A percentile compares a stretch with the other conserved stretches of the same genome.
These are phyloP conservation scores for Anoplolepis gracilipes DNA, from an alignment of 1,140 invertebrate species.

Conservation along the genomic window DNA sequence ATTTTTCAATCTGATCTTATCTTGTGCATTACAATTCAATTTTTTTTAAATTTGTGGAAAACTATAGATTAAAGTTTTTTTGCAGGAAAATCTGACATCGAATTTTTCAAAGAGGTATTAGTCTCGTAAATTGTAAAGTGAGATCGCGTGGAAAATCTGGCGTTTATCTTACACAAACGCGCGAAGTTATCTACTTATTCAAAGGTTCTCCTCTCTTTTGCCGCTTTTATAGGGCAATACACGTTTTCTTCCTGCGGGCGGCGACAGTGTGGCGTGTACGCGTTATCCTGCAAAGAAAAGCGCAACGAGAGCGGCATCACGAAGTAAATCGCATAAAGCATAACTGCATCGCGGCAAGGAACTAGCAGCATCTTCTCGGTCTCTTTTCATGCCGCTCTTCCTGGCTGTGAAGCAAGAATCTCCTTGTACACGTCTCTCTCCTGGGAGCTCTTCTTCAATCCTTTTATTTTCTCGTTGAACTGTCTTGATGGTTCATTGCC, in stretches of 20 bases:
- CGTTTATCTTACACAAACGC: conserved; percentile 36
- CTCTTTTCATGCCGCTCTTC: conserved; percentile 16
- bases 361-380: conserved; percentile 16
- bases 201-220: conserved; percentile 24
- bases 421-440: background rate
- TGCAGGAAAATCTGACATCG: background rate
- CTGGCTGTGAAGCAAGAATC: background rate
- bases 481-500: background rate
- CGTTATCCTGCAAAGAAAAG: conserved; percentile 37
- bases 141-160: conserved; percentile 20
- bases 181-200: conserved; percentile 42
- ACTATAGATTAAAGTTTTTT: conserved; percentile 12
- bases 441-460: background rate
- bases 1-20: background rate
- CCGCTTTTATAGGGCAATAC: conserved; percentile 34
- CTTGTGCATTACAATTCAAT: background rate
- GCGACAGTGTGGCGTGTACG: background rate
- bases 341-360: conserved; percentile 26
- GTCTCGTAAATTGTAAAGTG: conserved; percentile 28
- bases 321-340: conserved; percentile 57
- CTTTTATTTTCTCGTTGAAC: conserved; percentile 4
- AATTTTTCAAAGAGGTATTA: conserved; percentile 40
- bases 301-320: conserved; percentile 33
- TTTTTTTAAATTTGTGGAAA: background rate
- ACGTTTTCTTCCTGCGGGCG: conserved; percentile 19